Conservation (phyloP, 2,113 vertebrate species). For the Lasiurus cinereus region DNA sequence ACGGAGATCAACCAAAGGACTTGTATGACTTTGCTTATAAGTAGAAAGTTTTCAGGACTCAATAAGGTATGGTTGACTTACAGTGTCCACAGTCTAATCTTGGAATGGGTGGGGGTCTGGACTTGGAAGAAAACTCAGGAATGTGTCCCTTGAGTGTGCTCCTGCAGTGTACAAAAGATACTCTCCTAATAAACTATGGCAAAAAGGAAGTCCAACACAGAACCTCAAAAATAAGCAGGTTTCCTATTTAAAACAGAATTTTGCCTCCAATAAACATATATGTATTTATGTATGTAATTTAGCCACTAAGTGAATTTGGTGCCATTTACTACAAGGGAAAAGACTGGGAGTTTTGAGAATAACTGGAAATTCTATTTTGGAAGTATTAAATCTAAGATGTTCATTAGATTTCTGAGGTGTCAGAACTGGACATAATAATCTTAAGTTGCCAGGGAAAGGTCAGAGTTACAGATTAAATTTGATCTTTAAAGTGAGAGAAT, state of each 20-base stretch:
- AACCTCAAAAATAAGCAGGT: background rate
- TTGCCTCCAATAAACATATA: background rate
- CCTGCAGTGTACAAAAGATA: background rate
- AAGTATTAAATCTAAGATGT: background rate
- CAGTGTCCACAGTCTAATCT: fast-evolving
- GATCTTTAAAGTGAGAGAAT: background rate
- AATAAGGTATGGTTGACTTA: background rate
- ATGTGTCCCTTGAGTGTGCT: background rate
- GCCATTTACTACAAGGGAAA: background rate
- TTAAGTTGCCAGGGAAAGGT: background rate
- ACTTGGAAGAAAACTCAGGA: fast-evolving
- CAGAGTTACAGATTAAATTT: background rate
- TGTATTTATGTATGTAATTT: background rate
- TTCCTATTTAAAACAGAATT: background rate
- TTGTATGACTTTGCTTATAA: background rate
- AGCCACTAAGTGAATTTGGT: background rate
- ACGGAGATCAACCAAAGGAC: too few species aligned
- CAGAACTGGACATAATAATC: background rate
- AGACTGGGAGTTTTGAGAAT: background rate
- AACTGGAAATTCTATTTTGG: background rate
- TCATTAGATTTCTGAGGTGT: background rate
- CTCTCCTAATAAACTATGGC: background rate
- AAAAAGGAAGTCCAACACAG: background rate
- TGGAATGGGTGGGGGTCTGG: fast-evolving
- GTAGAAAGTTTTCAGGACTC: background rate